A percentile compares a stretch with the other conserved stretches of the same genome.
Evolutionary conservation across 2,113 vertebrate genomes (phyloP).

Genomic region (Bos javanicus): DNA sequence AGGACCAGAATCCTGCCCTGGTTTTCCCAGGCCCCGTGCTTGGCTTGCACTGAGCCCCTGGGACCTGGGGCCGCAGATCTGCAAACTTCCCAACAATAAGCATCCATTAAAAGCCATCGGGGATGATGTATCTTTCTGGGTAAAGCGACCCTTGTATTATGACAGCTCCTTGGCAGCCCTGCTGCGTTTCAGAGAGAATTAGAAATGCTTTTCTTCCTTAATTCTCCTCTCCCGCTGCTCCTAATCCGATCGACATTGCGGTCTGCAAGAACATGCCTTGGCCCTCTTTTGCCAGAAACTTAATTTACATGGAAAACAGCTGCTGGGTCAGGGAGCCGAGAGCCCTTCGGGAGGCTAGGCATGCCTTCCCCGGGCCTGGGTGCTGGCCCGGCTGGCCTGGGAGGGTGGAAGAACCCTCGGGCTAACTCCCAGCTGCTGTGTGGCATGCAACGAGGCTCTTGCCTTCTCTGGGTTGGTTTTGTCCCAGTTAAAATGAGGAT

Average conservation of each 20-base stretch:
- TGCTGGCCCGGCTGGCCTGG: background rate
- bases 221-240: constrained; percentile 85
- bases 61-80: constrained; percentile 71
- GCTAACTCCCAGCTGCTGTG: background rate
- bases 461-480: background rate
- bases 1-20: constrained; percentile 62
- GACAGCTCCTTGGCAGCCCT: constrained; percentile 84
- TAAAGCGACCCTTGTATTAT: constrained; percentile 80
- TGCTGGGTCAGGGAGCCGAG: constrained; percentile 71
- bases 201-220: constrained; percentile 87
- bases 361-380: constrained; percentile 5
- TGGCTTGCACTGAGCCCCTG: constrained; percentile 69
- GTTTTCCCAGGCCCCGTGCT: constrained; percentile 73
- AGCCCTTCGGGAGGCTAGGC: constrained; percentile 25
- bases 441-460: background rate
- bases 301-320: constrained; percentile 81
- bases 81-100: constrained; percentile 79
- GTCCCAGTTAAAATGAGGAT: background rate
- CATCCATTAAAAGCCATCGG: constrained; percentile 79
- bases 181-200: constrained; percentile 83
- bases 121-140: constrained; percentile 78
- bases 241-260: constrained; percentile 85
- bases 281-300: constrained; percentile 80
- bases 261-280: constrained; percentile 80
- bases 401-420: background rate